Base-by-base conservation (phyloP, 1,140 invertebrate species). In the Lepidostoma basale region DNA sequence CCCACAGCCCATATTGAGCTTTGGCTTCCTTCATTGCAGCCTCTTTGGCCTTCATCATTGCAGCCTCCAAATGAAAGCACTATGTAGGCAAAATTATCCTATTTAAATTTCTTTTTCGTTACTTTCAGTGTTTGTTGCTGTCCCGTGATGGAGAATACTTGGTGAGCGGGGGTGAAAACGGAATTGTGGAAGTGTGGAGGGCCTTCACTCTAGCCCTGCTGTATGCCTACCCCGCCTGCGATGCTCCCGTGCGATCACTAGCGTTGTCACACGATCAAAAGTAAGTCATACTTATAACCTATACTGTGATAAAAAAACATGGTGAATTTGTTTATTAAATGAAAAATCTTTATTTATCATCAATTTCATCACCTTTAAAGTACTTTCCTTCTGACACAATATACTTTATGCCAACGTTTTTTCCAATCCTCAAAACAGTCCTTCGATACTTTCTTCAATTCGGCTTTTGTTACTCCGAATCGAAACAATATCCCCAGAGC, bases 121-220 rank as follows among this genome's bases (percentile, higher is more conserved):
- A 69, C 39, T 80, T 87, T 66, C 78, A 98, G 94, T 96, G 95
- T 81, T 88, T 98, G 82, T 86, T 95, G 74, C 79, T 99, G 74
- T 98, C 95, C 74, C 91, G 97, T 62, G 98, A 99, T 85, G 98
- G 98, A 42, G 97, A 99, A 85, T 99, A 99, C 81, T 85, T 99
- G 77, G 92, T 98, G 87, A 96, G 94, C 71, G 97, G 95, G 60
- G 96, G 96, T 6, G 96, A 98, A 76, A 94, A 92, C 79, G 97
- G 97, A 67, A 94, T 98, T 63, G 97, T 99, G 67, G 95, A 98
- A 84, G 96, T 99, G 44, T 98, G 96, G 94, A 88, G 98, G 79
- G 96, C 97, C 47, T 98, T 98, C 84, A 98, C 98, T 76, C 87
- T 99, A 62, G 94, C 95, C 69, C 88, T 98, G 60, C 87, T 99